Conservation (phyloP, 2,888 invertebrate species). For the Schizaphis graminum region DNA sequence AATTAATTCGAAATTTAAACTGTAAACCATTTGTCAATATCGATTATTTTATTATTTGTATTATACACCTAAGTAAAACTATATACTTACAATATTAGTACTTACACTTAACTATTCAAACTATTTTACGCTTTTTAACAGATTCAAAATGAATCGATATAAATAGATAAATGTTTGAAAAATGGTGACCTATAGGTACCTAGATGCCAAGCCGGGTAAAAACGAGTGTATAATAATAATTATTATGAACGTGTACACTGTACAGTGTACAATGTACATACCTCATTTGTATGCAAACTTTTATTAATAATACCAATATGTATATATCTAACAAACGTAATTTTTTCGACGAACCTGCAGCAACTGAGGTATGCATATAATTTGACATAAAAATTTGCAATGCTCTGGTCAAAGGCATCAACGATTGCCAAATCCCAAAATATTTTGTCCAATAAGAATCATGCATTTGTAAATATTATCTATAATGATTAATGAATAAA, state of each 20-base stretch:
- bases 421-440: background rate
- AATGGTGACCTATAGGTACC: background rate
- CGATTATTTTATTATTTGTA: background rate
- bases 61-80: background rate
- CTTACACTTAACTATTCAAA: background rate
- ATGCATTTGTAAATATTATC: background rate
- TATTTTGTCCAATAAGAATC: background rate
- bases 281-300: background rate
- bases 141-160: conserved; percentile 2
- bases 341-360: background rate
- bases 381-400: background rate
- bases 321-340: background rate
- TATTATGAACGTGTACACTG: background rate
- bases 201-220: conserved; percentile 9
- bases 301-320: conserved; percentile 17
- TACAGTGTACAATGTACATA: background rate
- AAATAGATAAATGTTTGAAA: conserved; percentile 9
- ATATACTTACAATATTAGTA: background rate
- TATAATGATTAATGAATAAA: background rate
- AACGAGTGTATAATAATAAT: background rate
- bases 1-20: background rate
- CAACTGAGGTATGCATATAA: background rate
- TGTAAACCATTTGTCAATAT: background rate
- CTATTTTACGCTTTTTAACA: background rate
- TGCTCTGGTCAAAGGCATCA: background rate